phyloP scores from a whole-genome alignment of 2,797 vertebrate genomes.

The Heliangelus exortis region DNA sequence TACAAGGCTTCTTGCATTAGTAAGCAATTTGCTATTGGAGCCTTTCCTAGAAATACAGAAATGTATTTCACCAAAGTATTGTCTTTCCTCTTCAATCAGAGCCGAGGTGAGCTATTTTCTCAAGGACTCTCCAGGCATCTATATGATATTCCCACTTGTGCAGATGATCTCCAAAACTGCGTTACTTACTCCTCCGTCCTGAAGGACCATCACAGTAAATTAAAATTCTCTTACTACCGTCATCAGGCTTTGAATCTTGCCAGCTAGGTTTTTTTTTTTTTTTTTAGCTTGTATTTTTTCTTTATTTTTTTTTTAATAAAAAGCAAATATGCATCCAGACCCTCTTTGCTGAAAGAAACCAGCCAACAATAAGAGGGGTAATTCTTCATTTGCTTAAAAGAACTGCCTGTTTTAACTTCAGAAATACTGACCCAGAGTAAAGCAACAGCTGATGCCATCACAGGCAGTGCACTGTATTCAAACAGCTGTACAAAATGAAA shows the following conservation, averaged over 20 bases:
- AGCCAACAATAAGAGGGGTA: constrained; percentile 1
- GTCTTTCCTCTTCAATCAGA: constrained; percentile 47
- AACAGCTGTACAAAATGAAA: constrained; percentile 61
- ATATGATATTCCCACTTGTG: constrained; percentile 54
- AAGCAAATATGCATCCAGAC: background rate
- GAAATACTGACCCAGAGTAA: constrained; percentile 5
- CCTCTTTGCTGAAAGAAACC: constrained; percentile 9
- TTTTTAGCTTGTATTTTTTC: background rate
- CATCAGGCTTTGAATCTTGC: background rate
- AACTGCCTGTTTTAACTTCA: constrained; percentile 39
- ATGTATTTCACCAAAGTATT: constrained; percentile 56
- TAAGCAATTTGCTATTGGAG: constrained; percentile 50
- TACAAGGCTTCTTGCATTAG: constrained; percentile 42
- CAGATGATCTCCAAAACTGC: constrained; percentile 32
- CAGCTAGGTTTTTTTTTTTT: background rate
- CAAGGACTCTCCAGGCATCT: constrained; percentile 53
- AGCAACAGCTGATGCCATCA: constrained; percentile 54
- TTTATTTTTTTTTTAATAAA: background rate
- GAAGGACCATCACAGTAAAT: constrained; percentile 13
- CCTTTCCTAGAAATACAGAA: constrained; percentile 68
- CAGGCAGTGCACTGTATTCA: constrained; percentile 60
- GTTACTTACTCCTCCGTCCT: background rate
- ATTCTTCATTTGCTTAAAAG: constrained; percentile 35
- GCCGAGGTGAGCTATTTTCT: constrained; percentile 54
- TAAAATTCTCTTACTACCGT: background rate